These are phyloP conservation scores for Atta cephalotes DNA, from an alignment of 1,140 invertebrate genomes.

Conservation along the genomic window DNA sequence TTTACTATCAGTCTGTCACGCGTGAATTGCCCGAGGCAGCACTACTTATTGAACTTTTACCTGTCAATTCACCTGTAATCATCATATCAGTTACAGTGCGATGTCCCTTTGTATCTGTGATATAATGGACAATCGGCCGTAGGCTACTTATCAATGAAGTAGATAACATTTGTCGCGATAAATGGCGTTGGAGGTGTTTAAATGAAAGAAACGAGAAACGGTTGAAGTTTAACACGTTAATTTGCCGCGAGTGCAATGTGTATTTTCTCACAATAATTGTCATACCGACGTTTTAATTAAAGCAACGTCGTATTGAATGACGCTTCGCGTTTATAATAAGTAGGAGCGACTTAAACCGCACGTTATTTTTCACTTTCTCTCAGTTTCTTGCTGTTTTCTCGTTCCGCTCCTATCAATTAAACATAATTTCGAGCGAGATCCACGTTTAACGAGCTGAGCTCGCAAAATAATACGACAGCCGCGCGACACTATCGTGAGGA, in stretches of 20 bases:
- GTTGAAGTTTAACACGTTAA: not conserved
- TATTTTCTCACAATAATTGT: not conserved
- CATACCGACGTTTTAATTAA: slow-evolving; percentile 15
- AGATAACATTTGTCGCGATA: slow-evolving; percentile 12
- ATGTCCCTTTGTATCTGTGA: not conserved
- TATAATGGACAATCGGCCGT: slow-evolving; percentile 4
- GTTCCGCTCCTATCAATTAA: slow-evolving; percentile 44
- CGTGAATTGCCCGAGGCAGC: slow-evolving; percentile 6
- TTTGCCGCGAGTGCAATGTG: not conserved
- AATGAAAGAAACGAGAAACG: not conserved
- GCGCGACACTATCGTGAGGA: not conserved
- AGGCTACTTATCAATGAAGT: slow-evolving; percentile 4
- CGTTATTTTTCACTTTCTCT: slow-evolving; percentile 31
- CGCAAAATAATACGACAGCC: slow-evolving; percentile 19
- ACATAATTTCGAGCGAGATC: slow-evolving; percentile 45
- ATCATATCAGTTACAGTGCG: not conserved
- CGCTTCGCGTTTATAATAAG: not conserved
- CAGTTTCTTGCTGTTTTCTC: slow-evolving; percentile 30
- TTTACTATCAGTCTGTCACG: not conserved
- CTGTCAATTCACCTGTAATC: slow-evolving; percentile 31
- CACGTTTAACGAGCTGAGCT: slow-evolving; percentile 28
- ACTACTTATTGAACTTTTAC: slow-evolving; percentile 38
- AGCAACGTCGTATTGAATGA: not conserved
- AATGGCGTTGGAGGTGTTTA: not conserved
- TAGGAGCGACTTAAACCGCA: not conserved